These are phyloP conservation scores for Tiaroga cobitis DNA, from an alignment of 2,797 vertebrate species.

Conservation along the genomic window DNA sequence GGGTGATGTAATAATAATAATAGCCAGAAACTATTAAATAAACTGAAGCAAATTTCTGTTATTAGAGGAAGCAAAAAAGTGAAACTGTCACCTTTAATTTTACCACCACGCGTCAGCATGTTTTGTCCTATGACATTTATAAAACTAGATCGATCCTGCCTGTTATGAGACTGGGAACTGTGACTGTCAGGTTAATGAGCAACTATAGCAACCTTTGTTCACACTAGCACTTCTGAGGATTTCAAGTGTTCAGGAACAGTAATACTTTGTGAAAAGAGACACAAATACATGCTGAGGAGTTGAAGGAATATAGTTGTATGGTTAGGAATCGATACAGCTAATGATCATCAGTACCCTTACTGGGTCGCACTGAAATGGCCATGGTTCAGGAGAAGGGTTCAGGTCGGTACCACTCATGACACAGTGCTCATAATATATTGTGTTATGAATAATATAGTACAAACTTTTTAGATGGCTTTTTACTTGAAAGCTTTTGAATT, in stretches of 20 bases:
- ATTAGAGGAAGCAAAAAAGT: constrained; percentile 7
- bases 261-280: constrained; percentile 43
- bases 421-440: background rate
- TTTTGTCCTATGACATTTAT: constrained; percentile 35
- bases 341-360: constrained; percentile 42
- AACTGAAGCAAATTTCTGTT: background rate
- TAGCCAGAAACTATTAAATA: background rate
- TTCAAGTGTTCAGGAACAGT: constrained; percentile 56
- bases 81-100: constrained; percentile 1
- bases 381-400: constrained; percentile 78
- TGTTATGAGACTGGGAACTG: constrained; percentile 68
- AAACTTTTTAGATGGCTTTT: background rate
- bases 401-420: constrained; percentile 74
- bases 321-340: constrained; percentile 52
- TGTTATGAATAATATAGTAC: background rate
- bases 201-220: constrained; percentile 80
- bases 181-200: constrained; percentile 78
- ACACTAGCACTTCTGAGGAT: constrained; percentile 64
- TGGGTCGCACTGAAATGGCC: constrained; percentile 71
- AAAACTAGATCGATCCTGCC: constrained; percentile 59
- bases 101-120: constrained; percentile 1
- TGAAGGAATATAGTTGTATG: constrained; percentile 19
- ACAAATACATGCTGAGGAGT: constrained; percentile 42
- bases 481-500: background rate
- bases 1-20: background rate